These are phyloP conservation scores for Vannuccia rotundouncinata DNA, from an alignment of 2,888 invertebrate genomes.

Conservation along the genomic window DNA sequence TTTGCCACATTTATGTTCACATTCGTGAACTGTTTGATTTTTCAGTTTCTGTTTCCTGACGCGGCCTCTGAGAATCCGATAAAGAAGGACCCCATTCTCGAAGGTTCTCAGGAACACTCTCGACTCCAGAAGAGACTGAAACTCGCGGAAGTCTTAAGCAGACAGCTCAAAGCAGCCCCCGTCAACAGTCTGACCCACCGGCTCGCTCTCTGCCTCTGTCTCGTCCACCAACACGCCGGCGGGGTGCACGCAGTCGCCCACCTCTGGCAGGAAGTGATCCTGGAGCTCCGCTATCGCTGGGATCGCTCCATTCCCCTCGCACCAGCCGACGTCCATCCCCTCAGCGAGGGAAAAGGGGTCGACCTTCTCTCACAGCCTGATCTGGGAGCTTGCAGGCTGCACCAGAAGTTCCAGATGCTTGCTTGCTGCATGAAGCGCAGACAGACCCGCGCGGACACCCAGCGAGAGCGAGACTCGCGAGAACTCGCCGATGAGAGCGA, in stretches of 20 bases:
- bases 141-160: conserved; percentile 45
- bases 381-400: conserved; percentile 76
- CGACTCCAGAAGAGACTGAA: no score
- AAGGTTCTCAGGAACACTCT: no score
- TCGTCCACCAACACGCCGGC: conserved; percentile 61
- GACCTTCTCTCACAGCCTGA: conserved; percentile 65
- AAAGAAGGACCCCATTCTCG: no score
- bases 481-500: conserved; percentile 27
- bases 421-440: conserved; percentile 62
- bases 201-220: conserved; percentile 64
- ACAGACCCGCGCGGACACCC: no score
- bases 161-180: conserved; percentile 70
- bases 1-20: no score
- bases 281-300: conserved; percentile 82
- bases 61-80: no score
- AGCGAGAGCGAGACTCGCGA: no score
- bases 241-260: conserved; percentile 69
- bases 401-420: conserved; percentile 78
- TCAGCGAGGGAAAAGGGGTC: conserved; percentile 78
- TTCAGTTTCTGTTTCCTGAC: no score
- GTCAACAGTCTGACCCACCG: conserved; percentile 74
- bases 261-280: conserved; percentile 84
- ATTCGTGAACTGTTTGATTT: no score
- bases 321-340: conserved; percentile 87
- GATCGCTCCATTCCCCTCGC: conserved; percentile 66